Evolutionary conservation across 2,797 vertebrate genomes (phyloP).

Genomic region (Loriculus beryllinus): DNA sequence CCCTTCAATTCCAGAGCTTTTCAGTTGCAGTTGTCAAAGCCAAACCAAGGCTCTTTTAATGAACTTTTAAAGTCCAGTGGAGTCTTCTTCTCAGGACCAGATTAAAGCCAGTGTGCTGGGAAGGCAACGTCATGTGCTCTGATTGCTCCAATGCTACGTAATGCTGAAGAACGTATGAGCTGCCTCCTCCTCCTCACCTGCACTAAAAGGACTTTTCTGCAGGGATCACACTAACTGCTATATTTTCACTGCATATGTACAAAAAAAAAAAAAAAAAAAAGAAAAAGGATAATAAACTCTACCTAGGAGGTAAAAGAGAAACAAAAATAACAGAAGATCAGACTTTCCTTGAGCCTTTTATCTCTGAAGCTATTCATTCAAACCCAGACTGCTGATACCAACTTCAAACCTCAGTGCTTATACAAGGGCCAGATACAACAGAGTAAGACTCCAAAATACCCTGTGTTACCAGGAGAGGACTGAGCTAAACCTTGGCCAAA

Average conservation of each 20-base stretch:
- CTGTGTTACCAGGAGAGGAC: background rate
- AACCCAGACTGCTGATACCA: background rate
- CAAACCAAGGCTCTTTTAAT: background rate
- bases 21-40: background rate
- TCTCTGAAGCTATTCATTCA: background rate
- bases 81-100: background rate
- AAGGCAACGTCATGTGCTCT: rapidly evolving
- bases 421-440: background rate
- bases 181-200: background rate
- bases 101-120: background rate
- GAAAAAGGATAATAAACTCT: background rate
- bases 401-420: background rate
- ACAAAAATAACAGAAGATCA: background rate
- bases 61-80: background rate
- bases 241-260: background rate
- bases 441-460: background rate
- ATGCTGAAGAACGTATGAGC: rapidly evolving
- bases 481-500: background rate
- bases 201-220: background rate
- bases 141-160: background rate
- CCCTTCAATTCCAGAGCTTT: background rate
- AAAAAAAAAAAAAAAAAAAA: too few species aligned
- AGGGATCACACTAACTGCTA: background rate
- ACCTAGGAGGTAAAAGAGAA: background rate
- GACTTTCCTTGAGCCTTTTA: background rate